A percentile compares a stretch with the other conserved stretches of the same genome.
Conservation (phyloP, 1,140 invertebrate species). For the Drosophila tristis region DNA sequence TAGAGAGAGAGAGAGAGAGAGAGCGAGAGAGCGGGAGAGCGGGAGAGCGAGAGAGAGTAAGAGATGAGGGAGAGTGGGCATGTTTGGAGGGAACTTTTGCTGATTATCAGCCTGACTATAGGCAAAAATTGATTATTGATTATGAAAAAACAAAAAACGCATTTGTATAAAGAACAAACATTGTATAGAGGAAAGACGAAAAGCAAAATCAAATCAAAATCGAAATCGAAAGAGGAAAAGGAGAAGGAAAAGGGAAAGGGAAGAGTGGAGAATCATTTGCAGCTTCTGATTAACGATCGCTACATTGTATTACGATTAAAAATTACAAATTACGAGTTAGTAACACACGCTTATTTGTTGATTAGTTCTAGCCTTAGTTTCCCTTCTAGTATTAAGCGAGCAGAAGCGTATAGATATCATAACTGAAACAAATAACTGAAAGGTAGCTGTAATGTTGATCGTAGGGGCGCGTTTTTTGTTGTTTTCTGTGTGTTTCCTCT, state of each 20-base stretch:
- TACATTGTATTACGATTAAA: conserved; percentile 68
- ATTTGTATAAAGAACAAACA: conserved; percentile 50
- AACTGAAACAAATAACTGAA: conserved; percentile 52
- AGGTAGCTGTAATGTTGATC: conserved; percentile 44
- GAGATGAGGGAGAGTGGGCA: conserved; percentile 9
- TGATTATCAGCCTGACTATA: conserved; percentile 66
- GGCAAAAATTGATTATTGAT: conserved; percentile 40
- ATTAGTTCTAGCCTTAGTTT: conserved; percentile 83
- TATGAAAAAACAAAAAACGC: conserved; percentile 22
- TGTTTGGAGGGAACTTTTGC: conserved; percentile 49
- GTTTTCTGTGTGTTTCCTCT: conserved; percentile 19
- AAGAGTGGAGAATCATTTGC: conserved; percentile 29
- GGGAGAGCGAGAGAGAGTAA: conserved; percentile 4
- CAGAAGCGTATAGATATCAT: conserved; percentile 42
- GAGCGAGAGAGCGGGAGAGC: conserved; percentile 1
- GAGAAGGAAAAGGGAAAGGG: not conserved
- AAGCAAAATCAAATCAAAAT: conserved; percentile 22
- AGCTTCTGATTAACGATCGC: conserved; percentile 77
- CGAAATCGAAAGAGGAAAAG: conserved; percentile 4
- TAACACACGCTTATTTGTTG: conserved; percentile 84
- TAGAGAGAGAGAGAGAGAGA: conserved; percentile 4
- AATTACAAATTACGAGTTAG: conserved; percentile 71
- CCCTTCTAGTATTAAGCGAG: conserved; percentile 70
- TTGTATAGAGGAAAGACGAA: conserved; percentile 47
- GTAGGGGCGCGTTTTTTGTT: conserved; percentile 39